Evolutionary conservation across 2,797 vertebrate species (phyloP).

Genomic region (Channallabes apus): DNA sequence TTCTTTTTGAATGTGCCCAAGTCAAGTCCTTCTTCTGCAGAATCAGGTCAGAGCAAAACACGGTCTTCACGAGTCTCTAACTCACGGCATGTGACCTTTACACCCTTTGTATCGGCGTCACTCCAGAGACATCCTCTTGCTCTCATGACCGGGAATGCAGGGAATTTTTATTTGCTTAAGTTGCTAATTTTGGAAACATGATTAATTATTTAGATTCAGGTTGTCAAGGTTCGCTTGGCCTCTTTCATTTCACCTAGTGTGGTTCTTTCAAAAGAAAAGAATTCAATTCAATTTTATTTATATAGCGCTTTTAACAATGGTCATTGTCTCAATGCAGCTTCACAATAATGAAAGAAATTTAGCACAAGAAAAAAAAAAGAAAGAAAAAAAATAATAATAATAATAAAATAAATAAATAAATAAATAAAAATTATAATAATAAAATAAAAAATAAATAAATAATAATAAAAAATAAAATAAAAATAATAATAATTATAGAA

Average conservation of each 20-base stretch:
- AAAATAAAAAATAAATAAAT: too few species aligned
- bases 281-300: too few species aligned
- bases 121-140: neutral
- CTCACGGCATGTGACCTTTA: neutral
- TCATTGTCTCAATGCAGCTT: too few species aligned
- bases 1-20: constrained; percentile 76
- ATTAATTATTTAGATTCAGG: neutral
- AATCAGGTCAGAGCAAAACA: constrained; percentile 77
- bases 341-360: too few species aligned
- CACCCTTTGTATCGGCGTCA: neutral
- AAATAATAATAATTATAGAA: too few species aligned
- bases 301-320: too few species aligned
- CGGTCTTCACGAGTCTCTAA: neutral
- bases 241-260: neutral
- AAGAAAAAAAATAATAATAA: too few species aligned
- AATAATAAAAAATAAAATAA: too few species aligned
- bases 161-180: neutral
- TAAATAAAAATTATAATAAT: too few species aligned
- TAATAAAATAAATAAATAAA: too few species aligned
- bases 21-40: constrained; percentile 93
- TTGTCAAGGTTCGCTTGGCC: neutral
- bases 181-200: neutral
- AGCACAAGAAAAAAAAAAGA: too few species aligned
- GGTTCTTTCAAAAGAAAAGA: neutral
- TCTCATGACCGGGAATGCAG: neutral